phyloP scores from a whole-genome alignment of 2,113 vertebrate species.

The Phrynosoma platyrhinos region DNA sequence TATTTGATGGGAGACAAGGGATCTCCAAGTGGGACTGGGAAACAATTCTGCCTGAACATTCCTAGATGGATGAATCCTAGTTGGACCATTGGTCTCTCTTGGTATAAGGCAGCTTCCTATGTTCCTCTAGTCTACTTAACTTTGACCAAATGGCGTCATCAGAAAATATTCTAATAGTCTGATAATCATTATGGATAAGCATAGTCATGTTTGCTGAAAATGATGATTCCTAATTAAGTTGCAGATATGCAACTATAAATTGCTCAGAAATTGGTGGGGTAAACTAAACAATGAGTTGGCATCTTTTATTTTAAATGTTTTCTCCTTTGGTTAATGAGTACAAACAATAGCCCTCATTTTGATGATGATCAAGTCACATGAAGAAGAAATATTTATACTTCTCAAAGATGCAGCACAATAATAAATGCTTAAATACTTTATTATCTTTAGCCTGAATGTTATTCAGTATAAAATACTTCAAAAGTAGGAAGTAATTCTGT shows the following conservation, averaged over 20 bases:
- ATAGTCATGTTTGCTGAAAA: too few species aligned
- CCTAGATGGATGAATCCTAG: too few species aligned
- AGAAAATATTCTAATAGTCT: neutral
- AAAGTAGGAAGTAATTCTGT: neutral
- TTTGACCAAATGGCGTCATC: neutral
- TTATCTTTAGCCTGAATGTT: neutral
- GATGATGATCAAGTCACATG: slow-evolving; percentile 31
- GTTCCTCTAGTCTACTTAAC: too few species aligned
- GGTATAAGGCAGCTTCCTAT: too few species aligned
- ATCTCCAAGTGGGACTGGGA: too few species aligned
- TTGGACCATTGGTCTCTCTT: too few species aligned
- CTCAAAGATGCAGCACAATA: slow-evolving; percentile 32
- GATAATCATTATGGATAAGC: neutral
- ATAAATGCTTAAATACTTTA: slow-evolving; percentile 17
- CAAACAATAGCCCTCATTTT: slow-evolving; percentile 23
- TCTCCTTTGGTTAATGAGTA: neutral
- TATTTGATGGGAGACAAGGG: too few species aligned
- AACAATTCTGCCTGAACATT: too few species aligned
- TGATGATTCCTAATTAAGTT: neutral
- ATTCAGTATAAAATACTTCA: neutral
- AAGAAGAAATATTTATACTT: slow-evolving; percentile 22
- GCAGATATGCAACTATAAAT: neutral
- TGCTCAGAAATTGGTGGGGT: neutral
- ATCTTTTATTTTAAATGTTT: too few species aligned
- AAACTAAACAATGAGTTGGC: neutral